Evolutionary conservation across 2,797 vertebrate genomes (phyloP), one percentile per base, ranked within the genome.

Genomic region (Limosa lapponica): DNA sequence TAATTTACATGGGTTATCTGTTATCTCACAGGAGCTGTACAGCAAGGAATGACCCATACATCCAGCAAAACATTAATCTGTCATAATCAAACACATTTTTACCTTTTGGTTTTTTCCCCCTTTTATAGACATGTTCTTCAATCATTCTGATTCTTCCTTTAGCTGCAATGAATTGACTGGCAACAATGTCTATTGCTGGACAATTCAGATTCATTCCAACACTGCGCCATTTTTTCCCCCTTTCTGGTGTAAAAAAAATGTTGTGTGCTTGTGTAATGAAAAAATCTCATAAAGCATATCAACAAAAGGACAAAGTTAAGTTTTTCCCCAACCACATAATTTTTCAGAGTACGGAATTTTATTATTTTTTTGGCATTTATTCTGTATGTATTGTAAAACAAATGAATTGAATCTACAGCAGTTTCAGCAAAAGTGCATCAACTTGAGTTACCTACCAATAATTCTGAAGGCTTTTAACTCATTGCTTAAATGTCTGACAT

Each of bases 181-280:
- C 27, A 87, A 14, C 14, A 80, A 7, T 4, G 0, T 57, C 15
- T 57, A 8, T 20, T 48, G 14, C 24, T 65, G 36, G 14, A 41
- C 11, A 7, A 62, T 41, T 59, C 34, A 43, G 30, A 37, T 79
- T 82, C 10, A 71, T 87, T 67, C 10, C 36, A 82, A 28, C 9
- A 28, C 6, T 19, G 8, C 11, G 11, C 49, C 10, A 66, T 78
- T 82, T 89, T 80, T 15, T 73, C 8, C 17, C 8, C 20, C 34
- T 30, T 15, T 52, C 24, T 2, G 0, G 4, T 6, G 2, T 5
- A 7, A 30, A 44, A n/a, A 55, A 39, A 25, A 4, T 2, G 16
- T 3, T 10, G 1, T 34, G 8, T 43, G 58, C 27, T 16, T n/a
- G 1, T 37, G 20, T 59, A 58, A 39, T 39, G 27, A 61, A 84